Conservation (phyloP, 2,888 invertebrate species). For the Acronicta alni region DNA sequence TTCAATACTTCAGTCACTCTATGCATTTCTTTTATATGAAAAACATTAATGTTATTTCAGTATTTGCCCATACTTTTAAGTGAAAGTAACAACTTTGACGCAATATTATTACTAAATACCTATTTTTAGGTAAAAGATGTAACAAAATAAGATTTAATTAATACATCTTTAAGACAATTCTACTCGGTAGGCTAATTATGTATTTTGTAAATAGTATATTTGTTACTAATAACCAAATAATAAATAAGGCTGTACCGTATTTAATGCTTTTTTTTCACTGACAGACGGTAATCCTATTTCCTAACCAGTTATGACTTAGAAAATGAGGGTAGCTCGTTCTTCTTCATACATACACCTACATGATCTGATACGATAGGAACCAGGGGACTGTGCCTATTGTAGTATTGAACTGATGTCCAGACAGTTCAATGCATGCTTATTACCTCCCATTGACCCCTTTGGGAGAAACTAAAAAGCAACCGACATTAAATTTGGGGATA, state of each 20-base stretch:
- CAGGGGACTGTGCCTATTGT: too few species aligned
- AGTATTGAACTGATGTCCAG: too few species aligned
- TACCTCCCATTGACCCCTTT: too few species aligned
- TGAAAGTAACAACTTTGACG: constrained; percentile 41
- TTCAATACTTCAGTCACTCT: constrained; percentile 23
- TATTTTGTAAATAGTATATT: constrained; percentile 84
- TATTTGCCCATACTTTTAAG: constrained; percentile 50
- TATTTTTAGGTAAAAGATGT: constrained; percentile 50
- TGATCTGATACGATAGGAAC: too few species aligned
- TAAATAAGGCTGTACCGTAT: constrained; percentile 71
- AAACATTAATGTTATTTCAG: constrained; percentile 24
- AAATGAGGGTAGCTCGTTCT: too few species aligned
- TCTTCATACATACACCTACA: too few species aligned
- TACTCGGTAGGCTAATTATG: constrained; percentile 70
- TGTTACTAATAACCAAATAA: constrained; percentile 83
- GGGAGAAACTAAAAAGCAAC: too few species aligned
- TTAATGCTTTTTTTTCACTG: constrained; percentile 55
- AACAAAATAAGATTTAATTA: constrained; percentile 45
- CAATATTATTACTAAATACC: constrained; percentile 45
- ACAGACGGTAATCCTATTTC: neutral
- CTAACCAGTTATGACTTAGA: too few species aligned
- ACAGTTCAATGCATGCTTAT: too few species aligned
- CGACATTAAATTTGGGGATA: too few species aligned
- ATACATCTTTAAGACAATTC: constrained; percentile 60
- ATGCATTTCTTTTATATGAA: constrained; percentile 48